These are phyloP conservation scores for Novumbra hubbsi DNA, from an alignment of 2,797 vertebrate genomes.

Conservation along the genomic window DNA sequence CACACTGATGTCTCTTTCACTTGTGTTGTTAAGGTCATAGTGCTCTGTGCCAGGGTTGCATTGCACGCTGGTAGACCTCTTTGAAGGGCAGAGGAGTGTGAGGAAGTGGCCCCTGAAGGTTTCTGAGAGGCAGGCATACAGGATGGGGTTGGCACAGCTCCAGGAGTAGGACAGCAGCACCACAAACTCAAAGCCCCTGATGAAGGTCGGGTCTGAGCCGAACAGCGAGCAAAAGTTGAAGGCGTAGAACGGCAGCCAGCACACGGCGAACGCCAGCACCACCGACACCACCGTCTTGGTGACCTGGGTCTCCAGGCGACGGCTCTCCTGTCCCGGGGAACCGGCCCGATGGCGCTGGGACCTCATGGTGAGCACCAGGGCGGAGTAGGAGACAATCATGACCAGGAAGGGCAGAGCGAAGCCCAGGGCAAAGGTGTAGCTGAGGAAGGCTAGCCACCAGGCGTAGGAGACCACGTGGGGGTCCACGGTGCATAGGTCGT, in stretches of 20 bases:
- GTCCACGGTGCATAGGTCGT: constrained; percentile 62
- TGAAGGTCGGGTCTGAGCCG: constrained; percentile 41
- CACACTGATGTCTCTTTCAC: constrained; percentile 43
- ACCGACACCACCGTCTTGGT: constrained; percentile 76
- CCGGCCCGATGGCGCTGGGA: constrained; percentile 21
- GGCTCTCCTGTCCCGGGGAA: constrained; percentile 33
- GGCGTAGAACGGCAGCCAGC: constrained; percentile 79
- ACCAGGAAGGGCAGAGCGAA: constrained; percentile 70
- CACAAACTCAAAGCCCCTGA: constrained; percentile 66
- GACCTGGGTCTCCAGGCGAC: constrained; percentile 65
- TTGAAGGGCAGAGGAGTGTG: constrained; percentile 62
- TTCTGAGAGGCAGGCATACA: constrained; percentile 74
- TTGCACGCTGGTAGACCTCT: constrained; percentile 47
- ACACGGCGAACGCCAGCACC: constrained; percentile 70
- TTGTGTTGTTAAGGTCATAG: constrained; percentile 60
- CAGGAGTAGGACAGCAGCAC: constrained; percentile 78
- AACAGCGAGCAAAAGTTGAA: constrained; percentile 73
- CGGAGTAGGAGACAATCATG: constrained; percentile 65
- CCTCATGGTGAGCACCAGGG: constrained; percentile 62
- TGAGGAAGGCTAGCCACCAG: constrained; percentile 70
- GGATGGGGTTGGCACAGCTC: constrained; percentile 79
- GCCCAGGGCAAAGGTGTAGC: constrained; percentile 73
- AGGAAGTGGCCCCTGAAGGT: constrained; percentile 70
- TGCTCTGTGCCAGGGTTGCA: constrained; percentile 58
- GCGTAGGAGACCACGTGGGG: constrained; percentile 33